Evolutionary conservation across 2,888 invertebrate species (phyloP).

Genomic region (Hoplodrina ambigua): DNA sequence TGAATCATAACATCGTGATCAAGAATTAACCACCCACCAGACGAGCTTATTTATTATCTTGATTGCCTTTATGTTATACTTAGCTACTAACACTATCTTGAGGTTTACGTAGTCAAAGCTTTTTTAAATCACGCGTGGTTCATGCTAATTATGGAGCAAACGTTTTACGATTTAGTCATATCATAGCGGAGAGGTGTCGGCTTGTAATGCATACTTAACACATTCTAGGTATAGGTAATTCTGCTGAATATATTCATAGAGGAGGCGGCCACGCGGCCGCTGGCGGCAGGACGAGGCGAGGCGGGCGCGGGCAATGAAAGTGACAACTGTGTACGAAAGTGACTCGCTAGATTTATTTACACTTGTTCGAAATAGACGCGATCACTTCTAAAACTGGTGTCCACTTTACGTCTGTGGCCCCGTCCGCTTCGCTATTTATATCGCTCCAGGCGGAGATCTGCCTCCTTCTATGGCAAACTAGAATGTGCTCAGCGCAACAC

Average conservation of each 20-base stretch:
- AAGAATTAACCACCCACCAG: conserved; percentile 38
- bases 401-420: conserved; percentile 83
- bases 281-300: conserved; percentile 70
- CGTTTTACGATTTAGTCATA: conserved; percentile 22
- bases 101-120: conserved; percentile 14
- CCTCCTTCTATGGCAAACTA: conserved; percentile 86
- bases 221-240: conserved; percentile 14
- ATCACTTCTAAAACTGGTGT: conserved; percentile 87
- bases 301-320: conserved; percentile 81
- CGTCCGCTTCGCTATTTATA: conserved; percentile 85
- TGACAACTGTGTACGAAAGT: conserved; percentile 86
- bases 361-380: conserved; percentile 87
- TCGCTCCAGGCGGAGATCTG: conserved; percentile 81
- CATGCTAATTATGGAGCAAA: conserved; percentile 25
- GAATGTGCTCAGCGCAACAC: conserved; percentile 76
- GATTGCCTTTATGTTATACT: conserved; percentile 31
- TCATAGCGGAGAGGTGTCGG: conserved; percentile 17
- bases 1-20: conserved; percentile 45
- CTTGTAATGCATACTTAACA: conserved; percentile 33
- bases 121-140: conserved; percentile 4
- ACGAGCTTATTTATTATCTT: conserved; percentile 31
- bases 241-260: conserved; percentile 33
- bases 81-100: conserved; percentile 15
- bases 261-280: conserved; percentile 21
- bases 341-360: conserved; percentile 88